These are phyloP conservation scores for Melanotaenia maccullochi DNA, from an alignment of 2,797 vertebrate species.

Conservation along the genomic window DNA sequence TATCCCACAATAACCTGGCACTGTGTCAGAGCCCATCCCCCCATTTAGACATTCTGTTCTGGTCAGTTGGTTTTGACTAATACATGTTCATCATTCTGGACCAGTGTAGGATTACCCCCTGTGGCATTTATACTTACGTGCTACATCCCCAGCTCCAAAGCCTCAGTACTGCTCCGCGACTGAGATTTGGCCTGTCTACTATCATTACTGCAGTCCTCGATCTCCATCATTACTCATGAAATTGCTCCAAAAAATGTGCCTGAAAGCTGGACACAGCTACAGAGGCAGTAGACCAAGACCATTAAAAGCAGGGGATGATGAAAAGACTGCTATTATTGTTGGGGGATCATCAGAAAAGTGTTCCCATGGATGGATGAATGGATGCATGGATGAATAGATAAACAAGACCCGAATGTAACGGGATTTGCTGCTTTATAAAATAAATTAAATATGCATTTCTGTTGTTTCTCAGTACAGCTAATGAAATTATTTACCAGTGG, in stretches of 20 bases:
- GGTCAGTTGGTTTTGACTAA: constrained; percentile 72
- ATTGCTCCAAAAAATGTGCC: constrained; percentile 50
- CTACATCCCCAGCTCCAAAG: constrained; percentile 42
- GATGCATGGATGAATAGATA: constrained; percentile 6
- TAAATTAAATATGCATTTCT: constrained; percentile 41
- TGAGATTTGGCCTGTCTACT: constrained; percentile 70
- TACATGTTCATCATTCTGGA: constrained; percentile 76
- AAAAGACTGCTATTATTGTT: constrained; percentile 29
- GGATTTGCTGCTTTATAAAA: constrained; percentile 24
- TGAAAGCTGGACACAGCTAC: constrained; percentile 27
- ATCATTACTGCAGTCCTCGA: constrained; percentile 69
- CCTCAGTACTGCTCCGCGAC: constrained; percentile 40
- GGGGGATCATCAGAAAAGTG: constrained; percentile 28
- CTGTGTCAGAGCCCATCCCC: constrained; percentile 41
- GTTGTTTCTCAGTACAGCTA: constrained; percentile 41
- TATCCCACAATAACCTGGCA: constrained; percentile 36
- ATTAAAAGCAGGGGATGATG: constrained; percentile 37
- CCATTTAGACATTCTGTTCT: constrained; percentile 34
- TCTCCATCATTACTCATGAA: constrained; percentile 65
- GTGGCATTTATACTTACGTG: constrained; percentile 62
- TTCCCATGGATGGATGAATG: constrained; percentile 4
- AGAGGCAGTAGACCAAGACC: constrained; percentile 30
- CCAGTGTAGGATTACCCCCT: constrained; percentile 72
- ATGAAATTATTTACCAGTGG: constrained; percentile 45
- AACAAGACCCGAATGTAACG: not conserved